Percentiles rank a stretch among this genome's conserved stretches.
Conservation (phyloP, 2,888 invertebrate species). For the Nomada lathburiana region DNA sequence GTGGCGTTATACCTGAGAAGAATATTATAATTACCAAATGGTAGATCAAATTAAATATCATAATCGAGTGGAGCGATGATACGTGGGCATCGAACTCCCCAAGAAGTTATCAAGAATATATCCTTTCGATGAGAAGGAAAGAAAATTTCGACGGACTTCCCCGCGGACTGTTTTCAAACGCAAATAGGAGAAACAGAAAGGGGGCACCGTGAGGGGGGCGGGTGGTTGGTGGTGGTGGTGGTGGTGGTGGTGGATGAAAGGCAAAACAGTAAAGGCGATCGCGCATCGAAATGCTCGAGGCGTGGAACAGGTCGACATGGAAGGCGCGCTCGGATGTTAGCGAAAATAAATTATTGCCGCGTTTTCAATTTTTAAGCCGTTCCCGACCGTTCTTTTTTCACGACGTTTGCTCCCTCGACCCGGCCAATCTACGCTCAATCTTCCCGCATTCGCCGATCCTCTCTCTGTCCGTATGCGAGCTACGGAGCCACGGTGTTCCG, state of each 20-base stretch:
- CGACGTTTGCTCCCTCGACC: conserved; percentile 64
- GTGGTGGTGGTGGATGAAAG: neutral
- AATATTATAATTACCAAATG: too few species aligned
- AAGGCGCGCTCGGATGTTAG: conserved; percentile 55
- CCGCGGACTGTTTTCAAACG: neutral
- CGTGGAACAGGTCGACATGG: conserved; percentile 58
- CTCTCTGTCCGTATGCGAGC: conserved; percentile 75
- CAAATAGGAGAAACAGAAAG: too few species aligned
- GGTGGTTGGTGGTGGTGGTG: neutral
- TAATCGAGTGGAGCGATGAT: too few species aligned
- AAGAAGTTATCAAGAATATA: too few species aligned
- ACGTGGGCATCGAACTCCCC: too few species aligned
- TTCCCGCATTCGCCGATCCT: conserved; percentile 74
- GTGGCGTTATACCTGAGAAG: too few species aligned
- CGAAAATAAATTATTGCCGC: conserved; percentile 67
- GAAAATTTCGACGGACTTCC: too few species aligned
- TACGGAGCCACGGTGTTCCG: conserved; percentile 76
- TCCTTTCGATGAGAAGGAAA: too few species aligned
- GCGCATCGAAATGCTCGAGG: conserved; percentile 64
- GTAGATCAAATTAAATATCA: too few species aligned
- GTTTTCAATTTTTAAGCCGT: conserved; percentile 67
- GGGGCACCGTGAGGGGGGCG: neutral
- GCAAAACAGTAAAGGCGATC: conserved; percentile 40
- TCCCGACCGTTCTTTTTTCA: conserved; percentile 55
- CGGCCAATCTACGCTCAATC: conserved; percentile 77